Evolutionary conservation across 2,888 invertebrate genomes (phyloP).

Genomic region (Trichacis sp.): DNA sequence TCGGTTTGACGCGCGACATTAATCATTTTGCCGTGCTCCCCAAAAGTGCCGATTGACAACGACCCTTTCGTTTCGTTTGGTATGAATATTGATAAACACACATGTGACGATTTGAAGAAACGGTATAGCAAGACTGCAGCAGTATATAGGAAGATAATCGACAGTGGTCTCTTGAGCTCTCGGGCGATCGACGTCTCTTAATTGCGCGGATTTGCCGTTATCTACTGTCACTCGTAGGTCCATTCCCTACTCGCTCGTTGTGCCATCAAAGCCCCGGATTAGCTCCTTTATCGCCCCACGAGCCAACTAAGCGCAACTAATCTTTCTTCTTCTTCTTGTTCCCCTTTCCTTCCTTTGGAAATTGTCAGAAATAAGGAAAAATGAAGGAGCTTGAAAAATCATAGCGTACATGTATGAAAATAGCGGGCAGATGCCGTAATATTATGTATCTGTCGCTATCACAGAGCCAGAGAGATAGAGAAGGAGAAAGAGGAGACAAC

Average conservation of each 20-base stretch:
- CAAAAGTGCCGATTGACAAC: conserved; percentile 29
- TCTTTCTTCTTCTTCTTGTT: conserved; percentile 49
- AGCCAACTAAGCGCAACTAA: conserved; percentile 59
- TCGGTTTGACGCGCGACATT: conserved; percentile 36
- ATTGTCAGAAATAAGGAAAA: no score
- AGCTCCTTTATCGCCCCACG: conserved; percentile 64
- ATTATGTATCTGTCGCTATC: no score
- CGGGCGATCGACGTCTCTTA: conserved; percentile 61
- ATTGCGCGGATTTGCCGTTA: conserved; percentile 63
- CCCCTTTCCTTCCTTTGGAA: no score
- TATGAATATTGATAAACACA: conserved; percentile 19
- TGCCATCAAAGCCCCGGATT: conserved; percentile 57
- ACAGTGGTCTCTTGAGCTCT: no score
- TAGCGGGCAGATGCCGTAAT: no score
- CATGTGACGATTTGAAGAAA: no score
- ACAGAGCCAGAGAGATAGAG: no score
- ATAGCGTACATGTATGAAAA: no score
- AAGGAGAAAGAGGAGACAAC: no score
- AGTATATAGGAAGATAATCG: conserved; percentile 29
- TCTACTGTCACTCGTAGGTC: conserved; percentile 67
- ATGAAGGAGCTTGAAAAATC: no score
- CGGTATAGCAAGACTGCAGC: no score
- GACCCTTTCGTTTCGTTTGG: conserved; percentile 17
- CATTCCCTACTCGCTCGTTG: conserved; percentile 46
- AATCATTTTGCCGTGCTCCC: conserved; percentile 46